Evolutionary conservation across 2,113 vertebrate genomes (phyloP).

Genomic region (Corydoras maculifer): DNA sequence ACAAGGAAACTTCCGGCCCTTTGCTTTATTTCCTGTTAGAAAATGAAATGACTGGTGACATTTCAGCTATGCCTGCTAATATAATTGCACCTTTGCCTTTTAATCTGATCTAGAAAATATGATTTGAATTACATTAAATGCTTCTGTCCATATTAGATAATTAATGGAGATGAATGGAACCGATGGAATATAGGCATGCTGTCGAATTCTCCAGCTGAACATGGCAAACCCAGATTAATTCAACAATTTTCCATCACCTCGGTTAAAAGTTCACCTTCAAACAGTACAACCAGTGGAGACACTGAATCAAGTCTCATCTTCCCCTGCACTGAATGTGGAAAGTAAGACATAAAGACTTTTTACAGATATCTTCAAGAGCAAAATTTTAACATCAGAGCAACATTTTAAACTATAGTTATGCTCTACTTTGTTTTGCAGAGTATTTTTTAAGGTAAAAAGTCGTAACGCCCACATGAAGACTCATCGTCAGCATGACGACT

Average conservation of each 20-base stretch:
- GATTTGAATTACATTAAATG: too few species aligned
- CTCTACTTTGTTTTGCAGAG: constrained; percentile 53
- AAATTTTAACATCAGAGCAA: too few species aligned
- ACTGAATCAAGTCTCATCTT: constrained; percentile 73
- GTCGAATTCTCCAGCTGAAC: constrained; percentile 39
- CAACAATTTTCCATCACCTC: constrained; percentile 69
- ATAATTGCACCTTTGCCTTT: too few species aligned
- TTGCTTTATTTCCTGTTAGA: constrained; percentile 38
- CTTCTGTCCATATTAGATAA: constrained; percentile 52
- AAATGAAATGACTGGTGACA: constrained; percentile 19
- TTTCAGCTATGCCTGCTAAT: neutral
- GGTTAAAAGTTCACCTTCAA: constrained; percentile 76
- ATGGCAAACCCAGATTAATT: constrained; percentile 61
- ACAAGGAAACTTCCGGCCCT: constrained; percentile 16
- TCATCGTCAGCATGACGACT: constrained; percentile 79
- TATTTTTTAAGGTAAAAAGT: constrained; percentile 87
- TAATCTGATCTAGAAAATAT: too few species aligned
- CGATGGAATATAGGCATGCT: constrained; percentile 66
- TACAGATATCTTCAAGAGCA: neutral
- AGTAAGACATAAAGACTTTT: constrained; percentile 58
- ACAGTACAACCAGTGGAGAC: constrained; percentile 76
- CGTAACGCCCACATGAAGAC: constrained; percentile 88
- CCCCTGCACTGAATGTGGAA: constrained; percentile 84
- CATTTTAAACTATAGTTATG: too few species aligned
- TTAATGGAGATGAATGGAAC: constrained; percentile 72